Evolutionary conservation across 2,797 vertebrate genomes (phyloP), one percentile per base, ranked within the genome.

Genomic region (Sternotherus odoratus): DNA sequence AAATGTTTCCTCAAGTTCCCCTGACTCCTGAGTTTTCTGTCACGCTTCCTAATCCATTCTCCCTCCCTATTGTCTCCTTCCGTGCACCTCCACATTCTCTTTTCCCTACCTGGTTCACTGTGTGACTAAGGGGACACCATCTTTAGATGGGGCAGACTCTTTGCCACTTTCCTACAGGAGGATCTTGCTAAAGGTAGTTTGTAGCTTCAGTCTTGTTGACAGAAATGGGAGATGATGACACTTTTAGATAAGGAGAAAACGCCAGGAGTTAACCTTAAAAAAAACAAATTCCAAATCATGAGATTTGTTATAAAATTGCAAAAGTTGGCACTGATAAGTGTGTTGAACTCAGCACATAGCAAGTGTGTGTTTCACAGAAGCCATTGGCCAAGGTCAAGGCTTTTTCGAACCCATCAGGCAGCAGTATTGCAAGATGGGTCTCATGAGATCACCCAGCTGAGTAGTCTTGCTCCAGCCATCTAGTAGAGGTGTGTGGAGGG

Each of bases 31-130:
- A 77, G 75, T 85, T 36, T 24, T 92, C 75, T 5, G 2, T 53
- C n/a, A 74, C 74, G 5, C 2, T 12, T 60, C 6, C 83, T 54
- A 21, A 43, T 43, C 43, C 77, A 1, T 77, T 88, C 26, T 46
- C 3, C 2, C 50, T 0, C 0, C n/a, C 79, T 86, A 19, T n/a
- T 69, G 28, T 23, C 74, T 77, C 79, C 4, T 48, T 28, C 50
- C 6, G 6, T 60, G 46, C 17, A 77, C 13, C 50, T 88, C 87
- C 74, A 86, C 5, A 77, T 26, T 48, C 28, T 54, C 83, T 16
- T 11, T 88, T 33, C 28, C 5, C 53, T 79, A 5, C 57, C 83
- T 77, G 33, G 77, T 39, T 85, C 72, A 36, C 4, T 75, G 83
- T 54, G 21, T 60, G 39, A n/a, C 13, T 74, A 46, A 74, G 39